phyloP scores from a whole-genome alignment of 2,797 vertebrate genomes.

The Tangara arthus region DNA sequence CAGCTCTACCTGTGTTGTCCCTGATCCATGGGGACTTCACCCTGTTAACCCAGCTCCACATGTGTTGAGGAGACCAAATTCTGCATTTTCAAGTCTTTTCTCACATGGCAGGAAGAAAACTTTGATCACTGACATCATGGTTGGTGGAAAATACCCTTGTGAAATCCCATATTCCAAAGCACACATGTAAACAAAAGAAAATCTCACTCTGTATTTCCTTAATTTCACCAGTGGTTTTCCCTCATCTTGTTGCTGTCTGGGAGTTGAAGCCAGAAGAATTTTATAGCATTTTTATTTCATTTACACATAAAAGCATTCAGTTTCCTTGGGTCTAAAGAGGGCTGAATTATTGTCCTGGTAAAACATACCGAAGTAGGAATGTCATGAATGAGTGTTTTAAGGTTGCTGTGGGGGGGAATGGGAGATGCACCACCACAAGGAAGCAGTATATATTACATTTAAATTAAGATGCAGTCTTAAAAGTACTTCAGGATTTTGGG shows the following conservation, averaged over 20 bases:
- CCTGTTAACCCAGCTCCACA: neutral
- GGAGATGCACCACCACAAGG: neutral
- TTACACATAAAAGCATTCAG: neutral
- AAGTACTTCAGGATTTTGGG: neutral
- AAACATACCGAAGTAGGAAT: neutral
- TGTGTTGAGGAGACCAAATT: fast-evolving
- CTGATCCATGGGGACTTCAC: neutral
- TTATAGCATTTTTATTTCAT: neutral
- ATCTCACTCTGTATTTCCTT: neutral
- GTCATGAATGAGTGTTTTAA: neutral
- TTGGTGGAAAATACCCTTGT: neutral
- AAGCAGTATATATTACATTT: neutral
- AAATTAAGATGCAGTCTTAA: neutral
- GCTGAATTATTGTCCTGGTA: neutral
- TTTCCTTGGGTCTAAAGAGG: neutral
- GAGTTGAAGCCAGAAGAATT: neutral
- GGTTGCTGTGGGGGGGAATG: neutral
- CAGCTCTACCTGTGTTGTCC: neutral
- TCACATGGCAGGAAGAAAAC: neutral
- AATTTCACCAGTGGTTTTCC: neutral
- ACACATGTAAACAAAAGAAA: neutral
- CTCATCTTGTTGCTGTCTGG: neutral
- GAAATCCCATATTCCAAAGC: neutral
- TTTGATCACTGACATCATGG: neutral
- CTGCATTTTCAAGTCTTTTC: neutral